Conservation (phyloP, 2,113 vertebrate genomes). For the Arizona elegans region DNA sequence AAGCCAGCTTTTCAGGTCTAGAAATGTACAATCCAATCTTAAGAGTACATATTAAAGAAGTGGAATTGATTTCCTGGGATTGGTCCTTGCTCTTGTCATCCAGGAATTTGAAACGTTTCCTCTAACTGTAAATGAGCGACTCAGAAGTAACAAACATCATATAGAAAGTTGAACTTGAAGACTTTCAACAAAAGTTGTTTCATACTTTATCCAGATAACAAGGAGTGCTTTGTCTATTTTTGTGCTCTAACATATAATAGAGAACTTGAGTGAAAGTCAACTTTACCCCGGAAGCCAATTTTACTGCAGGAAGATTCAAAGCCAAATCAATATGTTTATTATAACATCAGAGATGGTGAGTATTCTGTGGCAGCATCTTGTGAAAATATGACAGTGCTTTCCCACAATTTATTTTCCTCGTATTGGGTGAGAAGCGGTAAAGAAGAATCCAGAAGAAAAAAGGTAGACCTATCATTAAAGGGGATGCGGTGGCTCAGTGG, state of each 20-base stretch:
- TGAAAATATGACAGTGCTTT: background rate
- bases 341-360: background rate
- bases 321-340: background rate
- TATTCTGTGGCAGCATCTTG: background rate
- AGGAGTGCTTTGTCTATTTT: background rate
- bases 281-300: constrained; percentile 3
- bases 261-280: too few species aligned
- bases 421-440: background rate
- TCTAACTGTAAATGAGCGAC: background rate
- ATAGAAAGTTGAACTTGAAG: background rate
- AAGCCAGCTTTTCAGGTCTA: constrained; percentile 4
- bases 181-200: background rate
- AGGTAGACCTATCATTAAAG: background rate
- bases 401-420: background rate
- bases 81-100: background rate
- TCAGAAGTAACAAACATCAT: background rate
- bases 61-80: background rate
- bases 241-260: background rate
- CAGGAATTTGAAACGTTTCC: constrained; percentile 18
- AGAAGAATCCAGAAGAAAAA: background rate
- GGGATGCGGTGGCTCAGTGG: too few species aligned
- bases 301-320: background rate
- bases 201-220: background rate
- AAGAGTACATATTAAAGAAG: background rate
- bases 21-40: background rate